Evolutionary conservation across 2,797 vertebrate genomes (phyloP), one percentile per base, ranked within the genome.

Genomic region (Paramormyrops hopkinsi): DNA sequence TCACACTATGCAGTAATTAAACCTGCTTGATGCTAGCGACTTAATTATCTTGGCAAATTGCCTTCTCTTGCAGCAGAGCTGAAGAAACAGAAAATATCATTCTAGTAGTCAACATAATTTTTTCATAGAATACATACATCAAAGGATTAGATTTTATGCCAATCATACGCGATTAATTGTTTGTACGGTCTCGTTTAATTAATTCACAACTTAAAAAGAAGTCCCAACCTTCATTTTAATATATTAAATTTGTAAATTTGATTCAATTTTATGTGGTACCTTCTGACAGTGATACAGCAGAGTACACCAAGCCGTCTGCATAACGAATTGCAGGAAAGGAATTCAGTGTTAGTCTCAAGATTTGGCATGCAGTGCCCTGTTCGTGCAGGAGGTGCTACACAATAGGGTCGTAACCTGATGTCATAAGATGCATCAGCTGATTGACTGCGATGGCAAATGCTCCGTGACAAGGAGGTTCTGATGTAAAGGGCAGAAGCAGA

Each of bases 21-120:
- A 84, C 53, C 53, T 84, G 51, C 65, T 89, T 84, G 53, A 84
- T 89, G 73, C 88, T 89, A 17, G 88, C n/a, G 53, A 51, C 37
- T 88, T 89, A 59, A 89, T 89, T 84, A 89, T 89, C 53, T 89
- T 84, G 37, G 88, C 76, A 46, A 46, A 46, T 46, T 62, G 53
- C 88, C 76, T 12, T 41, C 37, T 41, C 44, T 84, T 22, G 51
- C 54, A 48, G 17, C 73, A 41, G 14, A 46, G 76, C 53, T 54
- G 2, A 56, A 89, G 37, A 59, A 50, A 83, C 54, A 59, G 53
- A 89, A 44, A 65, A 17, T 37, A 82, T 56, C 17, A 88, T 8
- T 88, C 88, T 82, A 44, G 29, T 14, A 51, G 37, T 48, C 48
- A 82, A 69, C 73, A 46, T 22, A 19, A 3, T 19, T 88, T 76